Base-by-base conservation (phyloP, 2,797 vertebrate species). In the Epinephelus awoara region DNA sequence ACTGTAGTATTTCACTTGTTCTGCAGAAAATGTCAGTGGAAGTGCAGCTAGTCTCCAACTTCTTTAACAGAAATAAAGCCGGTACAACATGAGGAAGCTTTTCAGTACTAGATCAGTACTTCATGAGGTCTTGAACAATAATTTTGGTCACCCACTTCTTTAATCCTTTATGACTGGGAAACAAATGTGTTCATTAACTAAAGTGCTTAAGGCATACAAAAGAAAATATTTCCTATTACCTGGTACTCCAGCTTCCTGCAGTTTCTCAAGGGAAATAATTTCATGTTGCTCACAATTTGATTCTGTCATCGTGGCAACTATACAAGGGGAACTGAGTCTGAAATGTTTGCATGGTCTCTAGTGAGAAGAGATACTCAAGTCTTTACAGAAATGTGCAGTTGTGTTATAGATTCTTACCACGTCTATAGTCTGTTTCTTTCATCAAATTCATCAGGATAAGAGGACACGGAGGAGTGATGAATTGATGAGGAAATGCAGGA, bases 401-500 rank as follows among this genome's bases (percentile, higher is more conserved):
- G 17, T 19, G 25, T 21, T 34, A 62, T 55, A 40, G 72, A 69
- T 63, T 80, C 14, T 61, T 56, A 23, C 51, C 46, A 23, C 47
- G 76, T 38, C 44, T 83, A 58, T 27, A 25, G 29, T 67, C 25
- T 78, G 47, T 21, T 18, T 29, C 57, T 72, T 51, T 55, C 51
- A 54, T 64, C 25, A 23, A 72, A 61, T 52, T 19, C 34, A 23
- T 58, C 15, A 47, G 18, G 38, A 52, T 58, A 49, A 54, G 52
- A 59, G 64, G 63, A 68, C 46, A 27, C 0, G 0, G 25, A 57
- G 77, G 54, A 78, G 79, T 65, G 56, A 56, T 68, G 64, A 70
- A 54, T 65, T 80, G 62, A 87, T 58, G 58, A 81, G 91, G 88
- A 93, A 89, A 79, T 15, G 13, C 70, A 62, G 83, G 88, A 83